phyloP scores from a whole-genome alignment of 37 sponge, comb jelly and placozoan genomes.

The Trichoplax adhaerens region DNA sequence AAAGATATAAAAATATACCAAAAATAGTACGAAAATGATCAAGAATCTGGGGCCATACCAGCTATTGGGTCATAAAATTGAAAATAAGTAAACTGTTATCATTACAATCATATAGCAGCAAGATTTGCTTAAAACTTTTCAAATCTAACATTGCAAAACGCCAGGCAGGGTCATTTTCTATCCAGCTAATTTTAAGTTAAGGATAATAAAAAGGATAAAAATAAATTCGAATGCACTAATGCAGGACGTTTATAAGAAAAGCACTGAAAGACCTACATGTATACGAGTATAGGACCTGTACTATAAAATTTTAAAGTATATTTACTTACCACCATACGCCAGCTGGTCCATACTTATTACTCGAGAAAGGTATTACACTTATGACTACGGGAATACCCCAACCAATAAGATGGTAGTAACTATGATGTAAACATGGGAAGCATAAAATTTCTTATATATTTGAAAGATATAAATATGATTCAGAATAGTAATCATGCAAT shows the following conservation, averaged over 20 bases:
- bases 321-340: slow-evolving; percentile 59
- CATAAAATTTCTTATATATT: too few relatives aligned
- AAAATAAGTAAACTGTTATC: too few relatives aligned
- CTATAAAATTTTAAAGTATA: too few relatives aligned
- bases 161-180: background rate
- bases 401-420: slow-evolving; percentile 26
- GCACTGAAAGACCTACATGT: too few relatives aligned
- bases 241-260: too few relatives aligned
- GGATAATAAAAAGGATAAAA: too few relatives aligned
- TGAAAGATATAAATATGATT: background rate
- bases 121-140: background rate
- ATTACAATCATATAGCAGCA: too few relatives aligned
- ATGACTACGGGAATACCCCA: slow-evolving; percentile 33
- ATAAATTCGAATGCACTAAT: background rate
- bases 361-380: slow-evolving; percentile 34
- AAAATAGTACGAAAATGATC: slow-evolving; percentile 2
- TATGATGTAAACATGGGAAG: background rate
- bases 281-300: too few relatives aligned
- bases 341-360: slow-evolving; percentile 39
- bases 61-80: slow-evolving; percentile 4
- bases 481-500: background rate
- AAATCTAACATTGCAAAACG: slow-evolving; percentile 5
- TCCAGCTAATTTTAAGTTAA: too few relatives aligned
- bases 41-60: slow-evolving; percentile 11
- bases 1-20: slow-evolving; percentile 10